Evolutionary conservation across 2,113 vertebrate species (phyloP).

Genomic region (Ranitomeya variabilis): DNA sequence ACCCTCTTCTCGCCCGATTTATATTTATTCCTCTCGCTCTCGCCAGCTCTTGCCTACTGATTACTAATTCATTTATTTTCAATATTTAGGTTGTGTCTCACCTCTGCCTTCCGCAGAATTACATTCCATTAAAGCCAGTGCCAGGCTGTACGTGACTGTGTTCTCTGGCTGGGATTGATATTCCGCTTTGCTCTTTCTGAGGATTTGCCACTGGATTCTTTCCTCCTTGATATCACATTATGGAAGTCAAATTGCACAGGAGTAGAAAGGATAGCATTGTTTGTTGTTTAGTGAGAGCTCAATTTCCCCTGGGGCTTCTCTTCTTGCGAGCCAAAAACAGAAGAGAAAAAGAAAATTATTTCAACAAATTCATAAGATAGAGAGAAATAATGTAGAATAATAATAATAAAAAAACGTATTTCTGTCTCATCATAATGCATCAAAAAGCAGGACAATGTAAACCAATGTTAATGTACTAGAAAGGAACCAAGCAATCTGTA

Average conservation of each 20-base stretch:
- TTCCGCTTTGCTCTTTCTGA: constrained; percentile 50
- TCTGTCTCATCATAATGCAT: constrained; percentile 41
- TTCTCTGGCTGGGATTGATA: constrained; percentile 52
- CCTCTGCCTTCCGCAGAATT: constrained; percentile 48
- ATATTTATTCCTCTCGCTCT: constrained; percentile 31
- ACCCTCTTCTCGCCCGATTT: constrained; percentile 15
- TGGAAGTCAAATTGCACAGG: constrained; percentile 56
- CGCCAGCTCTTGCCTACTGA: constrained; percentile 14
- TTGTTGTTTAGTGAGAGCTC: constrained; percentile 54
- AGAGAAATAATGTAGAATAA: constrained; percentile 4
- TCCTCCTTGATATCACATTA: constrained; percentile 59
- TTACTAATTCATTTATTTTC: constrained; percentile 55
- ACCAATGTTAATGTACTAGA: constrained; percentile 26
- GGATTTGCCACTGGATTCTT: constrained; percentile 56
- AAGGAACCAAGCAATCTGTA: not conserved
- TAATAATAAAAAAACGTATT: constrained; percentile 29
- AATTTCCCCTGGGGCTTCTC: constrained; percentile 39
- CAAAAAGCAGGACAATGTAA: constrained; percentile 9
- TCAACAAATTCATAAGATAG: constrained; percentile 51
- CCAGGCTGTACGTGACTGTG: constrained; percentile 18
- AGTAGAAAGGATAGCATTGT: constrained; percentile 59
- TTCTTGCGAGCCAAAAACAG: constrained; percentile 47
- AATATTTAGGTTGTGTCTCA: constrained; percentile 50
- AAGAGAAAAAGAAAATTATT: constrained; percentile 45
- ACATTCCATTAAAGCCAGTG: constrained; percentile 47